These are phyloP conservation scores for Odontothrips loti DNA, from an alignment of 2,888 invertebrate genomes.

Conservation along the genomic window DNA sequence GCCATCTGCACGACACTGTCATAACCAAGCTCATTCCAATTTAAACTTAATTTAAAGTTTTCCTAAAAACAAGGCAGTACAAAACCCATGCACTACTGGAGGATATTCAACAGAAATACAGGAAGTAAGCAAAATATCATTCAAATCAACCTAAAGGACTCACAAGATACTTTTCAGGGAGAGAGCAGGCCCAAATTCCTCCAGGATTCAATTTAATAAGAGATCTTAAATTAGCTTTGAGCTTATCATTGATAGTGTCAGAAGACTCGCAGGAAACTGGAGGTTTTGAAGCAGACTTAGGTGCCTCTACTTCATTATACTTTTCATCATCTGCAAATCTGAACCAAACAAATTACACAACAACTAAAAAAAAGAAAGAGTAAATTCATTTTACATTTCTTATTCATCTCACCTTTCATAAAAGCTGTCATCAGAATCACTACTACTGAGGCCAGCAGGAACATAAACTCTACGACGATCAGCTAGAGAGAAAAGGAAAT, in stretches of 20 bases:
- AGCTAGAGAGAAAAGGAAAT: not conserved
- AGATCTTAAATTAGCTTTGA: not conserved
- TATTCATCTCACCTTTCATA: not conserved
- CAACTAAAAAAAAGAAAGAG: not conserved
- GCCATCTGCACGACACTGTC: constrained; percentile 44
- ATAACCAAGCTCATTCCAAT: constrained; percentile 43
- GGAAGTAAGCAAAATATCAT: not conserved
- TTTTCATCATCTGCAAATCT: not conserved
- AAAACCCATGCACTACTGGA: not conserved
- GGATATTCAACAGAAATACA: not conserved
- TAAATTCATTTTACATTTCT: not conserved
- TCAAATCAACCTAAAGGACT: not conserved
- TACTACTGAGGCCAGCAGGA: not conserved
- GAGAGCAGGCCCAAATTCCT: not conserved
- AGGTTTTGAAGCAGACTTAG: not conserved
- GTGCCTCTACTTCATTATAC: not conserved
- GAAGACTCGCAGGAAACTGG: not conserved
- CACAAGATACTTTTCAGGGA: not conserved
- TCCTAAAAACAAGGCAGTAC: not conserved
- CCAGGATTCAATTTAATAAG: not conserved
- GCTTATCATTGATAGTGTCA: not conserved
- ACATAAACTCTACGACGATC: not conserved
- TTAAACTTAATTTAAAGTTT: constrained; percentile 34
- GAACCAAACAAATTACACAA: not conserved
- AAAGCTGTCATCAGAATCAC: not conserved